phyloP scores from a whole-genome alignment of 2,797 vertebrate genomes.

The Vipera latastei region DNA sequence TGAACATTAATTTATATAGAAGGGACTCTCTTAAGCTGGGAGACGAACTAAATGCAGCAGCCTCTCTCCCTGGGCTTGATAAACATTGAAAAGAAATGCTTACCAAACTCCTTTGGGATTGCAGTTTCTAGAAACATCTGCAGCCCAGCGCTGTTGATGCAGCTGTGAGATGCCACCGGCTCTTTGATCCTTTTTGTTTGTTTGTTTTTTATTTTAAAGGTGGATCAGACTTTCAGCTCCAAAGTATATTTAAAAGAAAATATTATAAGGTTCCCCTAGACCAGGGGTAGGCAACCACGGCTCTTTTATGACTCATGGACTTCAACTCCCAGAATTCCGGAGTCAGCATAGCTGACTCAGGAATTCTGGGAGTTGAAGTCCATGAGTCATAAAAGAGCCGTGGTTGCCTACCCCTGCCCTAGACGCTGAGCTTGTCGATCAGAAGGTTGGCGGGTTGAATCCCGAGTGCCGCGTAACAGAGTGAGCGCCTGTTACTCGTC shows the following conservation, averaged over 20 bases:
- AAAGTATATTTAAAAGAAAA: too few species aligned
- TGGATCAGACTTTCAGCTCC: not conserved
- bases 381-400: too few species aligned
- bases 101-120: not conserved
- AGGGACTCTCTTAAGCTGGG: not conserved
- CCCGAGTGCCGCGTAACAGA: too few species aligned
- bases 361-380: too few species aligned
- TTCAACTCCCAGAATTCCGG: too few species aligned
- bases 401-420: too few species aligned
- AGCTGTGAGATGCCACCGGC: not conserved
- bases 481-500: too few species aligned
- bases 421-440: too few species aligned
- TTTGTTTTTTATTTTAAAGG: not conserved
- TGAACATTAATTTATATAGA: not conserved
- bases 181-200: not conserved
- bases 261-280: not conserved
- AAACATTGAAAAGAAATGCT: accelerated
- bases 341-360: too few species aligned
- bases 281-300: too few species aligned
- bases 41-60: not conserved
- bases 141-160: not conserved
- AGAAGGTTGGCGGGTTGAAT: too few species aligned
- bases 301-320: too few species aligned
- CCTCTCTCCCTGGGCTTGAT: not conserved
- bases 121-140: not conserved